phyloP scores from a whole-genome alignment of 2,797 vertebrate species.

The Pyrocephalus nanus region DNA sequence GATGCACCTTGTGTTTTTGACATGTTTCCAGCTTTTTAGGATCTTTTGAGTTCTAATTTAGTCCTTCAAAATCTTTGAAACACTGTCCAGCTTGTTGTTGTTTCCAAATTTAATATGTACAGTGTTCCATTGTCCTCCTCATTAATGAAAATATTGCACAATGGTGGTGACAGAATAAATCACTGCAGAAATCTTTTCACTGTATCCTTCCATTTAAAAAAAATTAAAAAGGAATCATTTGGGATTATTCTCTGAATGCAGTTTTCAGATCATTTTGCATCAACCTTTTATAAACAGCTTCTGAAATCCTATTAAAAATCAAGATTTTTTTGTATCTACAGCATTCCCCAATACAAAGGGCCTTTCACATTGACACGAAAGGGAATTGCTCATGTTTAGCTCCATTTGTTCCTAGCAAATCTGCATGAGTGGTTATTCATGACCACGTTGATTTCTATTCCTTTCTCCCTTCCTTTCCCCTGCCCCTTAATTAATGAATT shows the following conservation, averaged over 20 bases:
- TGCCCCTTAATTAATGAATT: neutral
- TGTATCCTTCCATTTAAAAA: neutral
- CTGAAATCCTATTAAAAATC: neutral
- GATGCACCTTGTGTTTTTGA: neutral
- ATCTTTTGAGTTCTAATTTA: neutral
- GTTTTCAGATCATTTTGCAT: neutral
- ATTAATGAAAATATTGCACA: neutral
- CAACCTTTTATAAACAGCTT: neutral
- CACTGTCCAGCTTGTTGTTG: neutral
- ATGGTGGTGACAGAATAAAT: neutral
- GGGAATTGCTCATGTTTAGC: neutral
- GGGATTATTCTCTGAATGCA: neutral
- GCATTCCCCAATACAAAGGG: neutral
- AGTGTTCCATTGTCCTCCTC: neutral
- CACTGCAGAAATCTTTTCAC: neutral
- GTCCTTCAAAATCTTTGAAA: neutral
- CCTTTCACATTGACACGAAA: neutral
- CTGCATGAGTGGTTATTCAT: neutral
- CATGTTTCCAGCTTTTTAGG: neutral
- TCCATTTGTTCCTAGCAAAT: neutral
- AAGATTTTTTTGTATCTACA: neutral
- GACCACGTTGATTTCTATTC: neutral
- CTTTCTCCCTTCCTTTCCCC: neutral
- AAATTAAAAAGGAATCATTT: neutral
- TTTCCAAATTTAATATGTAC: neutral